These are phyloP conservation scores for Dusona sp. DNA, from an alignment of 2,888 invertebrate species.

Conservation along the genomic window DNA sequence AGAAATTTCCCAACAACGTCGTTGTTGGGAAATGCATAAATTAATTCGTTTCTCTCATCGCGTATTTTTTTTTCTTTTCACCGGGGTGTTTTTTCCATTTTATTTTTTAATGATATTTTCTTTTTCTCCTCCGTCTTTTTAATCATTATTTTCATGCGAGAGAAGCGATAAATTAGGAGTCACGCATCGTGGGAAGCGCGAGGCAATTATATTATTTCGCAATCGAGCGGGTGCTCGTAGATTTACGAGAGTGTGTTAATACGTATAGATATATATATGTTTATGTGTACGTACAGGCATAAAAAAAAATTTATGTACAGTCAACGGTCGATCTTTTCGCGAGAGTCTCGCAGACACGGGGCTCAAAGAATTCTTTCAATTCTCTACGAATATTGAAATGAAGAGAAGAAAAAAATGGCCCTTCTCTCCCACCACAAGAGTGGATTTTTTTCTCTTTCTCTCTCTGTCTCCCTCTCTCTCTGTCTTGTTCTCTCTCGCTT, in stretches of 20 bases:
- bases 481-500: slow-evolving; percentile 45
- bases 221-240: slow-evolving; percentile 57
- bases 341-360: slow-evolving; percentile 55
- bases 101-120: slow-evolving; percentile 7
- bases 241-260: slow-evolving; percentile 32
- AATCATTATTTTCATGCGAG: slow-evolving; percentile 61
- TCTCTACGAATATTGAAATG: slow-evolving; percentile 21
- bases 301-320: background rate
- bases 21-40: slow-evolving; percentile 56
- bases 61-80: slow-evolving; percentile 23
- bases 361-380: slow-evolving; percentile 45
- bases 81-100: background rate
- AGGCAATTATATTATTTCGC: slow-evolving; percentile 69
- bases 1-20: slow-evolving; percentile 37
- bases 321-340: slow-evolving; percentile 55
- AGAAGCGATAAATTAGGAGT: slow-evolving; percentile 67
- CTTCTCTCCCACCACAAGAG: slow-evolving; percentile 8
- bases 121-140: slow-evolving; percentile 22
- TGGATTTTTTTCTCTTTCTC: slow-evolving; percentile 26
- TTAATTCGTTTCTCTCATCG: slow-evolving; percentile 57
- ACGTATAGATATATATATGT: background rate
- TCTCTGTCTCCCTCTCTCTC: slow-evolving; percentile 39
- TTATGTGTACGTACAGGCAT: background rate
- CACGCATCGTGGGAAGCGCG: slow-evolving; percentile 68
- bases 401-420: background rate